phyloP scores from a whole-genome alignment of 2,888 invertebrate genomes.

The Oligia strigilis region DNA sequence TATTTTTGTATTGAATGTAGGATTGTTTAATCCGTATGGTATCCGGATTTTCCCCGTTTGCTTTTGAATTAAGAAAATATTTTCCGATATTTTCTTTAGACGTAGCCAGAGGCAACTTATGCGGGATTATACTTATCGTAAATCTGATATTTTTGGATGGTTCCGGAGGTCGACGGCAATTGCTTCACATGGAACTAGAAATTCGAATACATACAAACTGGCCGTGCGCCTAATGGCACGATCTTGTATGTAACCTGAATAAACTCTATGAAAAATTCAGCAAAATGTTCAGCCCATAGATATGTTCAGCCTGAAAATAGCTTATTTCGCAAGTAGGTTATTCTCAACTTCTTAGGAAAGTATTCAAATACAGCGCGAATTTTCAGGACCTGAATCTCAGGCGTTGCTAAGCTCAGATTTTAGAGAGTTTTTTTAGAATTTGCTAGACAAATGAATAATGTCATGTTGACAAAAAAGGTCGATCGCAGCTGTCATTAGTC shows the following conservation, averaged over 20 bases:
- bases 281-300: neutral
- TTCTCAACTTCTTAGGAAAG: neutral
- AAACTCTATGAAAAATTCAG: neutral
- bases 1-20: conserved; percentile 58
- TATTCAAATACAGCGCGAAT: neutral
- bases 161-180: neutral
- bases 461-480: too few relatives aligned
- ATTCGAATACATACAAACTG: neutral
- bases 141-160: neutral
- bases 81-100: conserved; percentile 2
- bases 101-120: neutral
- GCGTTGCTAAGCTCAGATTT: too few relatives aligned
- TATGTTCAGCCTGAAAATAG: neutral
- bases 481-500: neutral
- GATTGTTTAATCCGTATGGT: conserved; percentile 47
- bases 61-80: conserved; percentile 18
- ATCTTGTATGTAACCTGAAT: neutral
- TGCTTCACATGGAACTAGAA: neutral
- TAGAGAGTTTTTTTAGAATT: too few relatives aligned
- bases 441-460: too few relatives aligned
- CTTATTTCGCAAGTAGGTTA: neutral
- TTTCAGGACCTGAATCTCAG: neutral
- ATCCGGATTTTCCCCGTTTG: conserved; percentile 6
- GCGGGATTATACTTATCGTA: neutral
- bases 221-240: neutral